These are phyloP conservation scores for Planiliza haematocheilus DNA, from an alignment of 2,113 vertebrate genomes.

Conservation along the genomic window DNA sequence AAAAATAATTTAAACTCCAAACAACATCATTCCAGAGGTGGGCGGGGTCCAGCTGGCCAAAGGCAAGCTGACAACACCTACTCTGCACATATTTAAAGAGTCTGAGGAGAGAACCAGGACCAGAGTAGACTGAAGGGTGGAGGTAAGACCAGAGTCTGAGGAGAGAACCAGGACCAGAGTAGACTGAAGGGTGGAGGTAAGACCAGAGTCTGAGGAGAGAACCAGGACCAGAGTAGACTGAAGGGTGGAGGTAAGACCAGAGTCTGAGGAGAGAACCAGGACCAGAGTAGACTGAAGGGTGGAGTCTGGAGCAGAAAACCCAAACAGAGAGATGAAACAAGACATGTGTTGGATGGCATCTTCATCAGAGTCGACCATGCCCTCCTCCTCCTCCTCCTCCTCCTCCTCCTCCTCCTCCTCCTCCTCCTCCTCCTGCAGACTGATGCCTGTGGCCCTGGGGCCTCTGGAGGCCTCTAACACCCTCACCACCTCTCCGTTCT, in stretches of 20 bases:
- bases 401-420: constrained; percentile 6
- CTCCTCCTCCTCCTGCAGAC: constrained; percentile 23
- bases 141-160: background rate
- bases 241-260: too few relatives aligned
- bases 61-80: constrained; percentile 62
- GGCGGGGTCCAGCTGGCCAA: constrained; percentile 38
- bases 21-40: constrained; percentile 49
- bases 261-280: too few relatives aligned
- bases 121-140: too few relatives aligned
- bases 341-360: too few relatives aligned
- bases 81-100: constrained; percentile 60
- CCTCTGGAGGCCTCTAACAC: constrained; percentile 26
- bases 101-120: too few relatives aligned
- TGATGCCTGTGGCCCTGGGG: constrained; percentile 14
- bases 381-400: constrained; percentile 18
- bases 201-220: background rate
- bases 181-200: too few relatives aligned
- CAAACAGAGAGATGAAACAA: background rate
- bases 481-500: background rate
- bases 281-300: too few relatives aligned
- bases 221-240: too few relatives aligned
- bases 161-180: too few relatives aligned
- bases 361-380: constrained; percentile 37
- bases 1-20: constrained; percentile 55
- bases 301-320: background rate